Conservation (phyloP, 1,140 invertebrate species). For the Antheraea mylitta region DNA sequence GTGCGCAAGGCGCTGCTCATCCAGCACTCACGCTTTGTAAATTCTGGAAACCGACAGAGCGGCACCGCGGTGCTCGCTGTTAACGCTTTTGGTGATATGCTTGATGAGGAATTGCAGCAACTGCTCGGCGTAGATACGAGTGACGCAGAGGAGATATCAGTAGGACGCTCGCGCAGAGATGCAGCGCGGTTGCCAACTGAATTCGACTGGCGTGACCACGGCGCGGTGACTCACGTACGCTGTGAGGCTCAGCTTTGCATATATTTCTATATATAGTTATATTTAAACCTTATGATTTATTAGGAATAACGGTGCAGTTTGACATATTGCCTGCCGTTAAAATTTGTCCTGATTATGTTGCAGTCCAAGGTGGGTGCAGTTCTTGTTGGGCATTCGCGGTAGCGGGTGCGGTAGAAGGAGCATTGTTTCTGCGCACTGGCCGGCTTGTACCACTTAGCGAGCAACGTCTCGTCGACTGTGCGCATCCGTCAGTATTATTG, state of each 20-base stretch:
- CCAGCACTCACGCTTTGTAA: constrained; percentile 40
- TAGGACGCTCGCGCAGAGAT: constrained; percentile 14
- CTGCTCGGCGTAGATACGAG: constrained; percentile 18
- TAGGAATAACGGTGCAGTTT: no score
- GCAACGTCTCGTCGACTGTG: constrained; percentile 96
- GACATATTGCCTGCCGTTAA: not conserved
- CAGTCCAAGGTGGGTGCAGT: constrained; percentile 94
- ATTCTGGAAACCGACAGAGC: constrained; percentile 49
- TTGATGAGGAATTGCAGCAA: constrained; percentile 23
- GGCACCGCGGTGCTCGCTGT: constrained; percentile 36
- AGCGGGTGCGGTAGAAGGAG: constrained; percentile 95
- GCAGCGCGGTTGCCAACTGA: constrained; percentile 20
- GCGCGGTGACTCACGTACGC: constrained; percentile 37
- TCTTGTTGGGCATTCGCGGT: constrained; percentile 99
- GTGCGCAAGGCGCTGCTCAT: constrained; percentile 52
- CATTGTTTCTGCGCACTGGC: constrained; percentile 91
- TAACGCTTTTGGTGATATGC: constrained; percentile 30
- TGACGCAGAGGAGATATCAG: constrained; percentile 37
- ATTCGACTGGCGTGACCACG: constrained; percentile 57
- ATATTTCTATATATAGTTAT: no score
- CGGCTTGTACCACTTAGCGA: constrained; percentile 91
- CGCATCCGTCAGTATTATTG: constrained; percentile 87
- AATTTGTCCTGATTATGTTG: not conserved
- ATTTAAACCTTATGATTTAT: not conserved
- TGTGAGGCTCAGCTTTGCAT: constrained; percentile 20